phyloP scores from a whole-genome alignment of 2,888 invertebrate genomes.

The Agriopis leucophaearia region DNA sequence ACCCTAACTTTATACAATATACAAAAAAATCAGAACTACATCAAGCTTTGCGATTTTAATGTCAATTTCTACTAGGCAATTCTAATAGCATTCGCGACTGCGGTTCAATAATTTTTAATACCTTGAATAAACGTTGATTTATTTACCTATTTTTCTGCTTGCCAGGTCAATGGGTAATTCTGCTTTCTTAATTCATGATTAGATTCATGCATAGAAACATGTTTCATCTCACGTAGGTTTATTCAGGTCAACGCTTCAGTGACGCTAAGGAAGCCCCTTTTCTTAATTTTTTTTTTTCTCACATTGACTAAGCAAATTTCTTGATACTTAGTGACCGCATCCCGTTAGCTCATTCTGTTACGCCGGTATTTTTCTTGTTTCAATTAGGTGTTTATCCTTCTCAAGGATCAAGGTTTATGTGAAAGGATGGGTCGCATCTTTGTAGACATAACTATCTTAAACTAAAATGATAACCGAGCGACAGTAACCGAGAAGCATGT shows the following conservation, averaged over 20 bases:
- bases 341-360: neutral
- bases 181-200: neutral
- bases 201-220: neutral
- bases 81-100: too few relatives aligned
- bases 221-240: conserved; percentile 2
- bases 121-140: neutral
- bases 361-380: neutral
- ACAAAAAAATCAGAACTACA: too few relatives aligned
- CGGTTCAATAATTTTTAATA: too few relatives aligned
- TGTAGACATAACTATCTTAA: too few relatives aligned
- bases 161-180: neutral
- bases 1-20: too few relatives aligned
- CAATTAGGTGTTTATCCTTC: neutral
- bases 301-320: conserved; percentile 1
- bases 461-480: too few relatives aligned
- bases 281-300: neutral
- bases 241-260: neutral
- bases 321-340: neutral
- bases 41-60: too few relatives aligned
- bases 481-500: neutral
- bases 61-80: too few relatives aligned
- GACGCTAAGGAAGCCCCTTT: neutral
- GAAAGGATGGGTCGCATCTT: too few relatives aligned
- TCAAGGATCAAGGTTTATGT: too few relatives aligned
- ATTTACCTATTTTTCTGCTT: neutral